A percentile compares a stretch with the other conserved stretches of the same genome.
phyloP scores from a whole-genome alignment of 2,113 vertebrate genomes.

The Polypterus bichir region DNA sequence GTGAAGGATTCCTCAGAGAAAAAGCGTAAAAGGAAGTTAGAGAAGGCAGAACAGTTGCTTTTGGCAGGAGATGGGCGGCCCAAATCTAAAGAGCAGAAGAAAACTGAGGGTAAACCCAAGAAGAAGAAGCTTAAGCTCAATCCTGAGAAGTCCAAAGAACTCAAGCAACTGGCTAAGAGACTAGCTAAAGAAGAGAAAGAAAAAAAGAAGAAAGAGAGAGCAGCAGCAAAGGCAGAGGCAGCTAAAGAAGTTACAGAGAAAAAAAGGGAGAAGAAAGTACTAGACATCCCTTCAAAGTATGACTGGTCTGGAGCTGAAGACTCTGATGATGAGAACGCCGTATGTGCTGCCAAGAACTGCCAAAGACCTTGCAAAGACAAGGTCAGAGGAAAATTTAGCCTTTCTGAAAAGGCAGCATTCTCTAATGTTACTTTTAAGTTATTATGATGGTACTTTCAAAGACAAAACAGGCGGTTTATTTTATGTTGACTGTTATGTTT shows the following conservation, averaged over 20 bases:
- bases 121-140: conserved; percentile 93
- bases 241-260: conserved; percentile 74
- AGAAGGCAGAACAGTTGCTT: conserved; percentile 75
- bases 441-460: no score
- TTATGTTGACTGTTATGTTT: neutral
- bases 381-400: conserved; percentile 45
- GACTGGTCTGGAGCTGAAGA: conserved; percentile 97
- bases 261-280: conserved; percentile 83
- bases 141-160: conserved; percentile 80
- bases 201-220: conserved; percentile 86
- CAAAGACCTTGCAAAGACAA: conserved; percentile 95
- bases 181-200: conserved; percentile 89
- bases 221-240: conserved; percentile 69
- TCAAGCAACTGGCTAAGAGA: conserved; percentile 88
- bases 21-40: conserved; percentile 81
- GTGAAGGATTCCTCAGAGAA: conserved; percentile 78
- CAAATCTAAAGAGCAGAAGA: conserved; percentile 82
- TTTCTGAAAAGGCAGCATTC: no score
- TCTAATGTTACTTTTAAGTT: no score
- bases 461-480: neutral
- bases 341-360: conserved; percentile 89
- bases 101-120: conserved; percentile 74
- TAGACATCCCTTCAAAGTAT: conserved; percentile 94
- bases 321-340: conserved; percentile 90
- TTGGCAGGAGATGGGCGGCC: conserved; percentile 45